Evolutionary conservation across 2,888 invertebrate species (phyloP), one percentile per base, ranked within the genome.

Genomic region (Sinhomidia bicolor): DNA sequence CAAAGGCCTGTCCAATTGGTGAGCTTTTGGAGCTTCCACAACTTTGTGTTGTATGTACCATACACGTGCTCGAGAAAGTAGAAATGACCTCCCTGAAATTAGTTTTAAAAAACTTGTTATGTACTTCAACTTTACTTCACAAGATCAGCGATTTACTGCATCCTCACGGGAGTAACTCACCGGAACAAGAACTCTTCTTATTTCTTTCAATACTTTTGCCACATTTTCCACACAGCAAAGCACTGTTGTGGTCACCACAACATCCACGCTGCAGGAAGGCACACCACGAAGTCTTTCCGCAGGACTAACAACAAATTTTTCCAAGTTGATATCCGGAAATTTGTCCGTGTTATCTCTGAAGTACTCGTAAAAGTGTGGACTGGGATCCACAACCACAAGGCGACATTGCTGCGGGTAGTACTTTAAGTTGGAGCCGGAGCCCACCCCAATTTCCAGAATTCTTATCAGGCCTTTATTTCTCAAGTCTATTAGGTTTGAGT

Each of bases 31-130:
- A 91, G 36, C 20, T 87, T 84, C 51, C 92, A 90, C 6, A 88
- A 74, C 60, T 91, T 87, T 0, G 91, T 90, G 47, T 91, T 82
- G 2, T 86, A 86, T n/a, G 84, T 68, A 23, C 92, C 92, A 5
- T 89, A 85, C 14, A 93, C 91, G 88, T 93, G 93, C 76, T 93
- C 93, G 71, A 92, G 82, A 85, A 91, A 93, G 88, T 92, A 93
- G 74, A 91, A 93, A 71, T 91, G 91, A 23, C 93, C 93, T 68
- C 93, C 93, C 93, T 93, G 17, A 10, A 51, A 76, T n/a, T n/a
- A n/a, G n/a, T n/a, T n/a, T 44, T 32, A 29, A n/a, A 32, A n/a
- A n/a, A n/a, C n/a, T n/a, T n/a, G n/a, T n/a, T n/a, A n/a, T n/a
- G n/a, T n/a, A n/a, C n/a, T n/a, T n/a, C n/a, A n/a, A n/a, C n/a